These are phyloP conservation scores for Autographa pulchrina DNA, from an alignment of 2,888 invertebrate species.

Conservation along the genomic window DNA sequence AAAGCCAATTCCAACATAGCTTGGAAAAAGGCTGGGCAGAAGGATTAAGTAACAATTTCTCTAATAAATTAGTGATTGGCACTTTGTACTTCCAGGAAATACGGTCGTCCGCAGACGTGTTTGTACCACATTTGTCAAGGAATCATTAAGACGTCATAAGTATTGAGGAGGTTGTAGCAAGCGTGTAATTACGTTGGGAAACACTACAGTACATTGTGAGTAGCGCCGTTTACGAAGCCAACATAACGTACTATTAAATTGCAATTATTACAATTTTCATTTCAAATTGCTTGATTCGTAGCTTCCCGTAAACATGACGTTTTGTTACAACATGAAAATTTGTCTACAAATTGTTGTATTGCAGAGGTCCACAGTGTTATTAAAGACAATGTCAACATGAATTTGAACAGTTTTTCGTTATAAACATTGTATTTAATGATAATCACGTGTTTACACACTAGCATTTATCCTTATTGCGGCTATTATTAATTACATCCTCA, in stretches of 20 bases:
- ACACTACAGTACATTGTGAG: constrained; percentile 31
- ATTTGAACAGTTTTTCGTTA: constrained; percentile 13
- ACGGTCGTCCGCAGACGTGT: constrained; percentile 28
- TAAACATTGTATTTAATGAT: constrained; percentile 2
- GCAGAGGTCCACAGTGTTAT: constrained; percentile 9
- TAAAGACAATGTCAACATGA: constrained; percentile 10
- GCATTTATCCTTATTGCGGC: not conserved
- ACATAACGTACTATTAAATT: constrained; percentile 35
- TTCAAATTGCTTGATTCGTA: constrained; percentile 30
- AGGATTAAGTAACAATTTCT: constrained; percentile 22
- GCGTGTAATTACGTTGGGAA: constrained; percentile 41
- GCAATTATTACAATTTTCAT: constrained; percentile 40
- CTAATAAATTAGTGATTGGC: constrained; percentile 41
- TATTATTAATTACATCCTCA: not conserved
- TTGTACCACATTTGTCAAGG: constrained; percentile 26
- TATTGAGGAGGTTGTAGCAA: constrained; percentile 37
- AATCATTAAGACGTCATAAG: constrained; percentile 43
- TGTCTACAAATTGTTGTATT: constrained; percentile 22
- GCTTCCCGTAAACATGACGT: constrained; percentile 37
- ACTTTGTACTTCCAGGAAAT: constrained; percentile 34
- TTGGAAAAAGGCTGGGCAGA: no score
- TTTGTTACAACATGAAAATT: constrained; percentile 27
- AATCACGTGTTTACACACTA: not conserved
- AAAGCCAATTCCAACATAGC: no score
- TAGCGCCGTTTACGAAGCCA: constrained; percentile 29